Evolutionary conservation across 1,140 invertebrate genomes (phyloP).

Genomic region (Ptiloglossa arizonensis): DNA sequence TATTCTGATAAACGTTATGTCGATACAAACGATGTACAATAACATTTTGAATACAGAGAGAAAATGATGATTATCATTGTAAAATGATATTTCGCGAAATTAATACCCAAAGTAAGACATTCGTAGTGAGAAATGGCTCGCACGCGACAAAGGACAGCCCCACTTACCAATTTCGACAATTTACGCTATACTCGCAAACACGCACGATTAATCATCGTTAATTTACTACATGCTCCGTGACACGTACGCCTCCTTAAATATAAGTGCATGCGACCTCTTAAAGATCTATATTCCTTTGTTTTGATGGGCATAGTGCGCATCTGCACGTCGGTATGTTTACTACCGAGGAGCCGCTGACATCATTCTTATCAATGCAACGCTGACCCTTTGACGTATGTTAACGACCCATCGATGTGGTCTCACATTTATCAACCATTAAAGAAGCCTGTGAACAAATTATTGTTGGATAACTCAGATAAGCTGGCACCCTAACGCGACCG

Average conservation of each 20-base stretch:
- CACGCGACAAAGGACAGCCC: too few relatives aligned
- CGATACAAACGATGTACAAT: too few relatives aligned
- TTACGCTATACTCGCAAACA: too few relatives aligned
- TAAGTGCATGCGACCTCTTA: too few relatives aligned
- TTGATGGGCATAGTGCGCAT: background rate
- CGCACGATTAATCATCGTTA: background rate
- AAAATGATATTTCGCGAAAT: too few relatives aligned
- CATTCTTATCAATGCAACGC: background rate
- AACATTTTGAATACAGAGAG: too few relatives aligned
- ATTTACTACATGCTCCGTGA: background rate
- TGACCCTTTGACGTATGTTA: background rate
- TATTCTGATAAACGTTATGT: too few relatives aligned
- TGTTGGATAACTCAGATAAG: background rate
- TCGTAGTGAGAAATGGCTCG: too few relatives aligned
- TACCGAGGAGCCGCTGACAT: background rate
- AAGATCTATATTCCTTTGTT: background rate
- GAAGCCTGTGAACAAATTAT: background rate
- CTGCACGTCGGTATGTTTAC: background rate
- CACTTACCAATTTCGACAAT: too few relatives aligned
- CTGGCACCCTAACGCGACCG: background rate
- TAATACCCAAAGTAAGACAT: too few relatives aligned
- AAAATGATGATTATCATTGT: too few relatives aligned
- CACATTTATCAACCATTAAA: background rate
- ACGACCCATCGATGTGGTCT: too few relatives aligned
- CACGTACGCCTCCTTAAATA: background rate